Conservation (phyloP, 2,113 vertebrate genomes). For the Pollimyrus isidori region DNA sequence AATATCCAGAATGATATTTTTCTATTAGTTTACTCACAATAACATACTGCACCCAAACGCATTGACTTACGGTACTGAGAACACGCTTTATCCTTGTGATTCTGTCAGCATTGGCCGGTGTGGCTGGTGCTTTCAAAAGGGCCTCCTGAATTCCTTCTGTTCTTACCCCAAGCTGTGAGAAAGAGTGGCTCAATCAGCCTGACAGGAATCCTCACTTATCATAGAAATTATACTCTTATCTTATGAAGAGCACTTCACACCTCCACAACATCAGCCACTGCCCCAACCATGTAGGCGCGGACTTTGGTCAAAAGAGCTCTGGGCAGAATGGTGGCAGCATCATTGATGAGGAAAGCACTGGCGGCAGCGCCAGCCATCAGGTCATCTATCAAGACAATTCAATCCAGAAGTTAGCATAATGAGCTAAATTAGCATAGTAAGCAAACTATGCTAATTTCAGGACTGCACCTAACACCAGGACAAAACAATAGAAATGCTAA, state of each 20-base stretch:
- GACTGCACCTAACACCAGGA: background rate
- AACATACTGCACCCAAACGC: background rate
- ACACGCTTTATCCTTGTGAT: slow-evolving; percentile 68
- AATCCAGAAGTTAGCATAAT: background rate
- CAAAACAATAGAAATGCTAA: background rate
- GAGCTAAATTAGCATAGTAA: background rate
- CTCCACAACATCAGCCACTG: slow-evolving; percentile 68
- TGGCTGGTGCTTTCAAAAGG: no score
- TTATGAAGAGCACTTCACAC: slow-evolving; percentile 37
- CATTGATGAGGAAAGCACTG: slow-evolving; percentile 66
- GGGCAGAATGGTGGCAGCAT: slow-evolving; percentile 63
- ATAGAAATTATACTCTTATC: background rate
- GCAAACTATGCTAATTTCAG: background rate
- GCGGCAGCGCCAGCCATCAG: slow-evolving; percentile 66
- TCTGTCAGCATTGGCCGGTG: slow-evolving; percentile 49
- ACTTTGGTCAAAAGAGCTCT: slow-evolving; percentile 61
- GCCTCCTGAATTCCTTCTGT: no score
- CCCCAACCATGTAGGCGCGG: slow-evolving; percentile 58
- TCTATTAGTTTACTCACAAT: background rate
- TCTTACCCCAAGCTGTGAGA: no score
- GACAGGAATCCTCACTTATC: background rate
- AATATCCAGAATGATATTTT: background rate
- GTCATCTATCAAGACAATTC: slow-evolving; percentile 43
- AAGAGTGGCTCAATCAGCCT: no score
- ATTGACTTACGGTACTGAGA: slow-evolving; percentile 59